Evolutionary conservation across 2,888 invertebrate species (phyloP), one percentile per base, ranked within the genome.

Genomic region (Ellobium chinense): DNA sequence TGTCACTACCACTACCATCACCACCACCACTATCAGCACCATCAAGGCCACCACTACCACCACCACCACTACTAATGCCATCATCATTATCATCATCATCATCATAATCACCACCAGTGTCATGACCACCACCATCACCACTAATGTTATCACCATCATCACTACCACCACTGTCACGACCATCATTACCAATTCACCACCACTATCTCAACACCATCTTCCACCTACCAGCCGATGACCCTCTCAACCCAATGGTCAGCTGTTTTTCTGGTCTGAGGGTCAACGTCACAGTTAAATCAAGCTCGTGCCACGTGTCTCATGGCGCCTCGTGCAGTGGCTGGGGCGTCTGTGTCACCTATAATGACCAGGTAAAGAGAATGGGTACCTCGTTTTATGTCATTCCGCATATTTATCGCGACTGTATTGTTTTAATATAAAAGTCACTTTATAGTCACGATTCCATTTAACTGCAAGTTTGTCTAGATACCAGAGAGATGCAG

Each of bases 221-320:
- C 18, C 46, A 46, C 18, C 46, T 12, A 46, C 46, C 46, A 46
- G 18, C 46, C 46, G 46, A 46, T 18, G 18, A 46, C 31, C 27
- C 27, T 24, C 39, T 37, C 9, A 58, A 83, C 46, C 74, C 78
- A 4, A 54, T 86, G 3, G 66, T 83, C 12, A 72, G 63, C 27
- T 87, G 87, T 68, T 54, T 76, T 29, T 82, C 81, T 63, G 87
- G 87, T n/a, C 68, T 87, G 29, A 77, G 86, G 21, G 27, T 87
- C n/a, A 86, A 86, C 56, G 82, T 87, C 62, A 84, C 84, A 1
- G 87, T 87, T 29, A 87, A 86, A 70, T 62, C 77, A 9, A 74
- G 94, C 95, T 87, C 95, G 95, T 94, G 96, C 95, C 95, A 91
- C 94, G 94, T 54, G 58, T 39, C 39, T 5, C 81, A 76, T 18